Evolutionary conservation across 2,888 invertebrate genomes (phyloP).

Genomic region (Masnerella sp.): DNA sequence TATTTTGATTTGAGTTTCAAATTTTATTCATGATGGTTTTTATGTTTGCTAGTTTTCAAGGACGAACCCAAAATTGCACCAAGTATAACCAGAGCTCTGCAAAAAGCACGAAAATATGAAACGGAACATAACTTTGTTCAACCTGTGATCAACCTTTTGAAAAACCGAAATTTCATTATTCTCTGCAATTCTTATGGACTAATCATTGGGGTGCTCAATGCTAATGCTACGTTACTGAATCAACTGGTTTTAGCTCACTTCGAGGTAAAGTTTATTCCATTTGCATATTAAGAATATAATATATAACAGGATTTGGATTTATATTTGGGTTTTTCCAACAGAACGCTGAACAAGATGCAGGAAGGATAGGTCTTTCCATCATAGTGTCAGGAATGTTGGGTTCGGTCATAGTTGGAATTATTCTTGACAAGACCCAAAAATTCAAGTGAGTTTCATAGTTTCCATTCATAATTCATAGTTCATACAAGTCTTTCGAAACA

Average conservation of each 20-base stretch:
- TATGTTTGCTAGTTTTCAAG: slow-evolving; percentile 80
- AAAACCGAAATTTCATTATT: slow-evolving; percentile 80
- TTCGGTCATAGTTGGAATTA: slow-evolving; percentile 39
- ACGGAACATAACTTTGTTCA: slow-evolving; percentile 63
- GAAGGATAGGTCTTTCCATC: slow-evolving; percentile 47
- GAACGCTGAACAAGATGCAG: slow-evolving; percentile 52
- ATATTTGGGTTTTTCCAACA: too few relatives aligned
- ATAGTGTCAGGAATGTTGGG: slow-evolving; percentile 50
- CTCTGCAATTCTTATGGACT: slow-evolving; percentile 83
- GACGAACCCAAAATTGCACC: slow-evolving; percentile 81
- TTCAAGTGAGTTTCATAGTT: slow-evolving; percentile 40
- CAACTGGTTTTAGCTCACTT: slow-evolving; percentile 77
- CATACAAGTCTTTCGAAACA: too few relatives aligned
- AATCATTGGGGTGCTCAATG: slow-evolving; percentile 86
- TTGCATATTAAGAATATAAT: too few relatives aligned
- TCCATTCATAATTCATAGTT: too few relatives aligned
- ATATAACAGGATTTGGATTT: too few relatives aligned
- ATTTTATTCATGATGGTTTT: background rate
- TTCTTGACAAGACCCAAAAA: slow-evolving; percentile 47
- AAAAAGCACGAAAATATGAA: slow-evolving; percentile 62
- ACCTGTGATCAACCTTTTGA: slow-evolving; percentile 79
- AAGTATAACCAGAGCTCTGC: slow-evolving; percentile 74
- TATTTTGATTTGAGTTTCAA: too few relatives aligned
- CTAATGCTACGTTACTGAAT: slow-evolving; percentile 82
- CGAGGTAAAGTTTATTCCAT: slow-evolving; percentile 74